Percentiles rank a stretch among this genome's conserved stretches.
phyloP scores from a whole-genome alignment of 53 echinoderm and acorn worm genomes.

The Pentamera pediparva region DNA sequence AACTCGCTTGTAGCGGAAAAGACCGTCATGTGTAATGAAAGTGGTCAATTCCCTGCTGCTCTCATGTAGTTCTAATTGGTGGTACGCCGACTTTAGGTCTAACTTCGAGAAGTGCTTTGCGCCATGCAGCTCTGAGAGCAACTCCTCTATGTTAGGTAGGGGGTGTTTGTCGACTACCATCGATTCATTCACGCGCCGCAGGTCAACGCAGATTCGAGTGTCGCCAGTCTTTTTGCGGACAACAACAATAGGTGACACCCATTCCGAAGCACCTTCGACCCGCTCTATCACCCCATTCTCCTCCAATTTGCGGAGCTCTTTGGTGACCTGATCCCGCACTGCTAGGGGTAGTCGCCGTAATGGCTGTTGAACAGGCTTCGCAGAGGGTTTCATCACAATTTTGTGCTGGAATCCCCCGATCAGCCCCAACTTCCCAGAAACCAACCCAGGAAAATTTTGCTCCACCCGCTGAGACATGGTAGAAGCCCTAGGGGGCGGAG shows the following conservation, averaged over 20 bases:
- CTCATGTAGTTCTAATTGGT: slow-evolving; percentile 49
- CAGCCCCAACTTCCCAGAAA: background rate
- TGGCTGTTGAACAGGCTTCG: background rate
- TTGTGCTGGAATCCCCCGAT: slow-evolving; percentile 7
- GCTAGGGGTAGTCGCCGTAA: background rate
- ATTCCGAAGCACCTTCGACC: slow-evolving; percentile 13
- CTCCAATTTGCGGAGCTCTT: slow-evolving; percentile 44
- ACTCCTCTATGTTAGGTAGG: slow-evolving; percentile 53
- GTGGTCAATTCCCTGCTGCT: background rate
- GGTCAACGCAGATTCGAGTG: slow-evolving; percentile 21
- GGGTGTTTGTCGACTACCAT: slow-evolving; percentile 49
- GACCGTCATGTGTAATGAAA: slow-evolving; percentile 2
- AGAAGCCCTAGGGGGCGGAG: background rate
- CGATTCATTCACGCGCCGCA: slow-evolving; percentile 45
- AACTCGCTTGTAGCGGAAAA: background rate
- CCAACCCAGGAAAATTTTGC: background rate
- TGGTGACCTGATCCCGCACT: slow-evolving; percentile 31
- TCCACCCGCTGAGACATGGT: background rate
- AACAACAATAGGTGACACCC: slow-evolving; percentile 33
- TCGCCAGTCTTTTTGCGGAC: slow-evolving; percentile 28
- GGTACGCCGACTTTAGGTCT: slow-evolving; percentile 58
- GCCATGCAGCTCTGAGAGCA: slow-evolving; percentile 42
- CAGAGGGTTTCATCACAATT: background rate
- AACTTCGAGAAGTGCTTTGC: slow-evolving; percentile 42
- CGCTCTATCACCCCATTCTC: slow-evolving; percentile 19